Base-by-base conservation (phyloP, 2,113 vertebrate genomes). In the Psittacula cyanocephala region DNA sequence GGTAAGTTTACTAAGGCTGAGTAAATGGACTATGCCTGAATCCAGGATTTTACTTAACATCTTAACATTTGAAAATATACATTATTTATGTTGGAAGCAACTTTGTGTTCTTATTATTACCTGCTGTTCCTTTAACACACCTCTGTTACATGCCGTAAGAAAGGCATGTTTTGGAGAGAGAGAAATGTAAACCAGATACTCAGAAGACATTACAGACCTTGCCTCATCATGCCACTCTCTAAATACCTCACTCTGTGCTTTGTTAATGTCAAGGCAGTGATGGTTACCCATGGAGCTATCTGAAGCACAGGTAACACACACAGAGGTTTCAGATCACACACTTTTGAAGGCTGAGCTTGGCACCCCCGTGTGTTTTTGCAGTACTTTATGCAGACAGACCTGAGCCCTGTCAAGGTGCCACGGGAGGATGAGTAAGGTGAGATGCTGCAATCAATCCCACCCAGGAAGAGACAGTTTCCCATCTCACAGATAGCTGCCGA, bases 381-480 rank as follows among this genome's bases (percentile, higher is more conserved):
- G 10, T 50, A 64, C 55, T 68, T 68, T 47, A 81, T 71, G 62
- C 18, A 52, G 46, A 75, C 52, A 78, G 81, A 78, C 68, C 62
- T 72, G 24, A 25, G n/a, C 92, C 84, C 92, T 89, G 62, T 89
- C 89, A 79, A 37, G 31, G 17, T 49, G 55, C 77, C 91, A 91
- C 41, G 27, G 16, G 35, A 71, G 3, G 75, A 92, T 78, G 23
- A 28, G 23, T 68, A 31, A 63, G 18, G 28, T 0, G 0, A 83
- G 68, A 81, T 46, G 35, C 59, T 86, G 74, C 86, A 96, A 87
- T 81, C 83, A 72, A 37, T 81, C 75, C 86, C 91, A 96, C 93
- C 57, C 91, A 94, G 69, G 64, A 87, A 81, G 53, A 81, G 19
- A 20, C 17, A 62, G 18, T 77, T 77, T 89, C 50, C 49, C 19